These are phyloP conservation scores for Eleutherodactylus coqui DNA, from an alignment of 2,797 vertebrate species.

Conservation along the genomic window DNA sequence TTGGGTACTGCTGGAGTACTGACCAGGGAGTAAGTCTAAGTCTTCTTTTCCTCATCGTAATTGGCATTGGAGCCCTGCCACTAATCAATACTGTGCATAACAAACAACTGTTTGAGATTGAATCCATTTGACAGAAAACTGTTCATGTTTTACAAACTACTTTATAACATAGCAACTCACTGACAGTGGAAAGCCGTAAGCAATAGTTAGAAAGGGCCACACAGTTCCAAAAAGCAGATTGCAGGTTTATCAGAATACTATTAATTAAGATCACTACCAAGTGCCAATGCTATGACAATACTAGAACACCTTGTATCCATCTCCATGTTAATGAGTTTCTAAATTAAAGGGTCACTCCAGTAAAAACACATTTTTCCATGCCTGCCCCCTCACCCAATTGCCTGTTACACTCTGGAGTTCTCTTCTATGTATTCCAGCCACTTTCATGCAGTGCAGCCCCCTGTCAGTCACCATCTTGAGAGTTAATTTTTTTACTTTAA, in stretches of 20 bases:
- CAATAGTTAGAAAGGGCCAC: background rate
- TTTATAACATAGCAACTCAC: conserved; percentile 19
- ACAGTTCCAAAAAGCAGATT: background rate
- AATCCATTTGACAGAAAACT: conserved; percentile 33
- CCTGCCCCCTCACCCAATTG: too few relatives aligned
- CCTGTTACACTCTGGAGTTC: too few relatives aligned
- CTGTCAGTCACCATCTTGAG: too few relatives aligned
- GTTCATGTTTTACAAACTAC: conserved; percentile 25
- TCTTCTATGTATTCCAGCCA: too few relatives aligned
- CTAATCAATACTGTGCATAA: conserved; percentile 18
- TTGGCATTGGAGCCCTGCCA: conserved; percentile 31
- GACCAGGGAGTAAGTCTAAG: conserved; percentile 26
- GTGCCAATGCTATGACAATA: background rate
- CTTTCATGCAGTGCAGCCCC: too few relatives aligned
- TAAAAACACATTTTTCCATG: too few relatives aligned
- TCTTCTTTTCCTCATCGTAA: conserved; percentile 16
- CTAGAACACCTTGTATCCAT: background rate
- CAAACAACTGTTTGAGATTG: conserved; percentile 2
- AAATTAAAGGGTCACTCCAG: background rate
- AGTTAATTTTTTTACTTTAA: too few relatives aligned
- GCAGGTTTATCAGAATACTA: background rate
- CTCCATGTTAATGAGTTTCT: background rate
- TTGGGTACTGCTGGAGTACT: conserved; percentile 1
- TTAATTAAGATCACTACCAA: background rate
- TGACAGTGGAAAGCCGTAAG: conserved; percentile 12